Base-by-base conservation (phyloP, 2,113 vertebrate species). In the Lycocorax pyrrhopterus region DNA sequence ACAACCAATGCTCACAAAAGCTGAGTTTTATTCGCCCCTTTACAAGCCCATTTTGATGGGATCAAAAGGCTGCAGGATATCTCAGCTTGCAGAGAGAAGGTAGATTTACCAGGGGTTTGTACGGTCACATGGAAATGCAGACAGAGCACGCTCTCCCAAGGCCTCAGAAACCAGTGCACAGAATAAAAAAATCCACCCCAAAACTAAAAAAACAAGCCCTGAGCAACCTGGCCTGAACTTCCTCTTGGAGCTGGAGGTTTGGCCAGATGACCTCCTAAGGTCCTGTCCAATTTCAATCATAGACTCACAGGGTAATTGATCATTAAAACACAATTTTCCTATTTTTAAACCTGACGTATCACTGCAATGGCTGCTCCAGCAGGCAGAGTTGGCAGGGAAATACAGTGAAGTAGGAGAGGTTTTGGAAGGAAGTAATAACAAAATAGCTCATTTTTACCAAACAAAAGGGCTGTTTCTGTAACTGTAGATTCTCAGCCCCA, bases 371-470 rank as follows among this genome's bases (percentile, higher is more conserved):
- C 59, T 63, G 83, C 35, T 47, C 8, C 4, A 89, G 84, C 55
- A 73, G 80, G 27, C 27, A 15, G 64, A 59, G 47, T 11, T 89
- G 80, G 94, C 56, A 96, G 59, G 35, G 33, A 84, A 63, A 53
- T 41, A 23, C 20, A 52, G 27, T 3, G 14, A 85, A 86, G 26
- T 0, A 77, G 55, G 10, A 89, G 53, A 87, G 52, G 60, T 60
- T 87, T 89, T 46, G 62, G 66, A 90, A 93, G 64, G 73, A 89
- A 89, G 46, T 52, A 52, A 2, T 74, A 90, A 77, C 35, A 92
- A 92, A 89, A 87, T 13, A 81, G 64, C 80, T 94, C 26, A 41
- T 77, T 97, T 94, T 86, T 67, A 55, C 49, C 41, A 41, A 94
- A 83, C 12, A 53, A 83, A 90, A 77, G 75, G 46, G 39, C 25